phyloP scores from a whole-genome alignment of 2,888 invertebrate genomes.

The Drosophila melanosoma region DNA sequence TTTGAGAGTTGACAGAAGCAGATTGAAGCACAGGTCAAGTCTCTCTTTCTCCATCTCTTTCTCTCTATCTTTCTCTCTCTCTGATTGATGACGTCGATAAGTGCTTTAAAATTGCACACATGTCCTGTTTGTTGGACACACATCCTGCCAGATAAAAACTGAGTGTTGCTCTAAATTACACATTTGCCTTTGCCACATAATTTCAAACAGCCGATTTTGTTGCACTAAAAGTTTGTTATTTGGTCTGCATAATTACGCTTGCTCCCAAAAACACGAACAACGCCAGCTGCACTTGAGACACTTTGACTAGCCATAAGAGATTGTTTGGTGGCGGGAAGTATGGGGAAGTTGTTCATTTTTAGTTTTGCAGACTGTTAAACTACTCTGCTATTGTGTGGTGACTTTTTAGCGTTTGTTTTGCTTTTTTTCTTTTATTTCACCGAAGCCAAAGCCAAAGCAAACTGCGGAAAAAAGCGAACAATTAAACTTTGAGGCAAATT shows the following conservation, averaged over 20 bases:
- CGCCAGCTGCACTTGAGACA: slow-evolving; percentile 67
- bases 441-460: slow-evolving; percentile 47
- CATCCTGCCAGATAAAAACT: slow-evolving; percentile 30
- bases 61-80: background rate
- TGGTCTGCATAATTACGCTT: slow-evolving; percentile 45
- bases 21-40: slow-evolving; percentile 38
- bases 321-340: background rate
- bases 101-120: slow-evolving; percentile 79
- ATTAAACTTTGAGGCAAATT: slow-evolving; percentile 76
- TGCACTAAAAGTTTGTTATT: background rate
- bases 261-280: slow-evolving; percentile 20
- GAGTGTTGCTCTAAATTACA: slow-evolving; percentile 38
- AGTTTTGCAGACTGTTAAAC: slow-evolving; percentile 13
- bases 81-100: slow-evolving; percentile 84
- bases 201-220: background rate
- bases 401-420: slow-evolving; percentile 17
- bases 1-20: background rate
- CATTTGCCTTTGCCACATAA: slow-evolving; percentile 39
- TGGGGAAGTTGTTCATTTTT: background rate
- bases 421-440: slow-evolving; percentile 2
- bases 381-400: slow-evolving; percentile 36
- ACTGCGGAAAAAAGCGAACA: slow-evolving; percentile 58
- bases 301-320: slow-evolving; percentile 37
- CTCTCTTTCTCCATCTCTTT: slow-evolving; percentile 15
- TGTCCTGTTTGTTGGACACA: slow-evolving; percentile 33